Conservation (phyloP, 2,888 invertebrate genomes). For the Protophormia terraenovae region DNA sequence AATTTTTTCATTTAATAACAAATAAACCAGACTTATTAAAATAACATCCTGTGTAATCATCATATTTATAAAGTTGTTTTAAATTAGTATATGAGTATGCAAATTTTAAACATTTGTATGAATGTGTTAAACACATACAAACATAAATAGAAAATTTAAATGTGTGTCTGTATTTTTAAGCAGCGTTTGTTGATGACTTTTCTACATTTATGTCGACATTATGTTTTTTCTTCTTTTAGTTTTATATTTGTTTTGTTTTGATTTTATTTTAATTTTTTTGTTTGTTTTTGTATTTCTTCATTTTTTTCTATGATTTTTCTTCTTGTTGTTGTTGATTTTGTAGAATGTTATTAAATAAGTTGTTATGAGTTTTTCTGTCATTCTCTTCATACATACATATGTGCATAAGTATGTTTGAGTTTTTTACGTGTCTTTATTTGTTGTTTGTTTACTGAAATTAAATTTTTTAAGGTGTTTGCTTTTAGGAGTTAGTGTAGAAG, state of each 20-base stretch:
- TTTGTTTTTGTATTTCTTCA: neutral
- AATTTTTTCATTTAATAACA: too few species aligned
- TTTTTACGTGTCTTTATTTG: conserved; percentile 35
- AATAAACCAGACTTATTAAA: neutral
- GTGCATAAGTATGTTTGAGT: neutral
- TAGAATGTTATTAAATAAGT: conserved; percentile 54
- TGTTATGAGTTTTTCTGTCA: conserved; percentile 11
- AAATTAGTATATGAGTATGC: conserved; percentile 20
- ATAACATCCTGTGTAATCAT: neutral
- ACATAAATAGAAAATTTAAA: neutral
- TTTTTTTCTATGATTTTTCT: neutral
- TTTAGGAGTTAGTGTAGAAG: conserved; percentile 10
- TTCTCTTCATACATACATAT: neutral
- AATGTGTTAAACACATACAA: neutral
- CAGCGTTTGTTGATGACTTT: conserved; percentile 47
- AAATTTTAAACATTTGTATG: conserved; percentile 52
- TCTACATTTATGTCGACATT: conserved; percentile 16
- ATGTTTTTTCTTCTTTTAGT: conserved; percentile 6
- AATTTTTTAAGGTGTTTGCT: conserved; percentile 46
- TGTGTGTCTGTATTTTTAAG: neutral
- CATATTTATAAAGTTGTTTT: neutral
- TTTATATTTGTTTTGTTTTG: conserved; percentile 23
- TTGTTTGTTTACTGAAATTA: conserved; percentile 52
- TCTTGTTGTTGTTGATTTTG: neutral
- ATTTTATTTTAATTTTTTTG: neutral